These are phyloP conservation scores for Sesamia inferens DNA, from an alignment of 2,888 invertebrate species.

Conservation along the genomic window DNA sequence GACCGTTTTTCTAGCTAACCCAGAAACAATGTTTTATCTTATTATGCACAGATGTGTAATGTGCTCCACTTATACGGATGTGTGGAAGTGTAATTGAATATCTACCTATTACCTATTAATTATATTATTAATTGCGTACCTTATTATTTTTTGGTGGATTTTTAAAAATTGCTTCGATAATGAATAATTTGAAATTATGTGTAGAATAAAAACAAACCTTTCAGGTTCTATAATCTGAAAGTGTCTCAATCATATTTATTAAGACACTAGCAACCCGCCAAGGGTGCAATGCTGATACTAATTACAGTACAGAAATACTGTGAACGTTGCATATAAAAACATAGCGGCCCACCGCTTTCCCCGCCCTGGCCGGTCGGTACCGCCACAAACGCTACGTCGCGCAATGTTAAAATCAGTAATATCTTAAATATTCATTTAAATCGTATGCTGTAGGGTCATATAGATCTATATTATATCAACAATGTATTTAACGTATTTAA, in stretches of 20 bases:
- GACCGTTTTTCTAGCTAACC: conserved; percentile 72
- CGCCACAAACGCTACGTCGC: no score
- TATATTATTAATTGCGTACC: not conserved
- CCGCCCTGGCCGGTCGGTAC: no score
- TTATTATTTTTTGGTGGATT: not conserved
- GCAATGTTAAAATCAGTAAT: no score
- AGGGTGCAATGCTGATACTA: no score
- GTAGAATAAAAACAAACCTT: not conserved
- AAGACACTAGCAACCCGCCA: not conserved
- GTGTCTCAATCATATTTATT: not conserved
- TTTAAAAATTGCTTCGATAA: not conserved
- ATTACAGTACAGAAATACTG: no score
- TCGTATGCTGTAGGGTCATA: no score
- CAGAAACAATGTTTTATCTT: conserved; percentile 64
- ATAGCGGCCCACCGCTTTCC: no score
- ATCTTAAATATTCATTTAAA: no score
- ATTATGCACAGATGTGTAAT: conserved; percentile 27
- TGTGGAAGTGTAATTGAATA: conserved; percentile 16
- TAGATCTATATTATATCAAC: no score
- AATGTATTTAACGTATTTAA: no score
- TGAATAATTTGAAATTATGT: not conserved
- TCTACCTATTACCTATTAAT: not conserved
- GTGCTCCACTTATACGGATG: not conserved
- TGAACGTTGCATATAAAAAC: no score
- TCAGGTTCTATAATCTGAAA: no score